Evolutionary conservation across 2,113 vertebrate species (phyloP).

Genomic region (Patagioenas fasciata): DNA sequence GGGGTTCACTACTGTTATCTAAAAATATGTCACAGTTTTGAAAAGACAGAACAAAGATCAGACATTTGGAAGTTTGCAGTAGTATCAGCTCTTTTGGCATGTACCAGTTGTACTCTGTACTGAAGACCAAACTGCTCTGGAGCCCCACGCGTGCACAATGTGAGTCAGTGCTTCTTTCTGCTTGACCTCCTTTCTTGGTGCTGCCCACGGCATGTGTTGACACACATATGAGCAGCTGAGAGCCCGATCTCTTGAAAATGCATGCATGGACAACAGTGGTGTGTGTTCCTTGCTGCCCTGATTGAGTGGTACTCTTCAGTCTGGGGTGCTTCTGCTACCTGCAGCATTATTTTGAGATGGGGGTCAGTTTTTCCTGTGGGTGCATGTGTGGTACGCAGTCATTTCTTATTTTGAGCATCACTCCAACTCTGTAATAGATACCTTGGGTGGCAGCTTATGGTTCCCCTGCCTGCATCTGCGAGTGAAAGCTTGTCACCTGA

Average conservation of each 20-base stretch:
- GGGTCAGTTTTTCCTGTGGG: not conserved
- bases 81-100: not conserved
- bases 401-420: not conserved
- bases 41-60: not conserved
- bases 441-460: not conserved
- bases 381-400: not conserved
- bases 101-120: not conserved
- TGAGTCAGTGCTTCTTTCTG: not conserved
- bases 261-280: not conserved
- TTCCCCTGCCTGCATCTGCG: not conserved
- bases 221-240: not conserved
- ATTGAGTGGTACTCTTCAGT: not conserved
- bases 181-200: not conserved
- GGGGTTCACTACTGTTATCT: not conserved
- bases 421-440: not conserved
- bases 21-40: not conserved
- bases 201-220: not conserved
- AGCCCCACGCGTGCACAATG: not conserved
- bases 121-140: not conserved
- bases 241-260: not conserved
- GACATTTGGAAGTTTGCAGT: not conserved
- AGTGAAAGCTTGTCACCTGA: not conserved
- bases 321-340: not conserved
- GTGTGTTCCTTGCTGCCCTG: not conserved
- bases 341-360: fast-evolving